Percentiles rank a stretch among this genome's conserved stretches.
phyloP scores from a whole-genome alignment of 1,140 invertebrate genomes.

The Drosophila mojavensis region DNA sequence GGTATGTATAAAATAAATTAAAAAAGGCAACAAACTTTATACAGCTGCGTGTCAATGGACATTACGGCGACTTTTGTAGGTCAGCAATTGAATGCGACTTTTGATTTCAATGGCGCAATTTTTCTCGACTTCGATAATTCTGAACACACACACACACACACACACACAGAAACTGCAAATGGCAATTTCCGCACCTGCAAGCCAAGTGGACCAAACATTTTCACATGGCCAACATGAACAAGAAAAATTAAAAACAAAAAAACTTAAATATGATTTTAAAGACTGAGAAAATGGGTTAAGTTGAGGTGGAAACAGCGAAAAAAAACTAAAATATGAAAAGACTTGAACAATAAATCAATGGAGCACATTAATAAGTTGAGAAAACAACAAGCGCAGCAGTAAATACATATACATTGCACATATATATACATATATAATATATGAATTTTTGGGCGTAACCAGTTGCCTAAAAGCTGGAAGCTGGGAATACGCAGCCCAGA shows the following conservation, averaged over 20 bases:
- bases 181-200: conserved; percentile 29
- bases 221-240: conserved; percentile 23
- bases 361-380: conserved; percentile 47
- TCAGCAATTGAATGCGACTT: conserved; percentile 58
- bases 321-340: conserved; percentile 19
- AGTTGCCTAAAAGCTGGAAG: conserved; percentile 35
- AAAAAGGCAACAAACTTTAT: too few species aligned
- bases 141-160: neutral
- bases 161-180: conserved; percentile 4
- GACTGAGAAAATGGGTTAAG: conserved; percentile 41
- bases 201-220: conserved; percentile 34
- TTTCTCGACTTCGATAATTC: conserved; percentile 11
- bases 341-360: conserved; percentile 45
- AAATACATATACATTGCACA: neutral
- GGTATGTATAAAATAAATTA: conserved; percentile 1
- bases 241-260: neutral
- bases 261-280: conserved; percentile 15
- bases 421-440: neutral
- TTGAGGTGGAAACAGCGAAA: conserved; percentile 13
- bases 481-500: conserved; percentile 49
- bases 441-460: conserved; percentile 44
- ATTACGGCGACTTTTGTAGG: conserved; percentile 55
- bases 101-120: conserved; percentile 69
- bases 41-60: conserved; percentile 23
- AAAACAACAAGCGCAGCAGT: conserved; percentile 8